A percentile compares a stretch with the other conserved stretches of the same genome.
Conservation (phyloP, 2,888 invertebrate genomes). For the Chrysolina americana region DNA sequence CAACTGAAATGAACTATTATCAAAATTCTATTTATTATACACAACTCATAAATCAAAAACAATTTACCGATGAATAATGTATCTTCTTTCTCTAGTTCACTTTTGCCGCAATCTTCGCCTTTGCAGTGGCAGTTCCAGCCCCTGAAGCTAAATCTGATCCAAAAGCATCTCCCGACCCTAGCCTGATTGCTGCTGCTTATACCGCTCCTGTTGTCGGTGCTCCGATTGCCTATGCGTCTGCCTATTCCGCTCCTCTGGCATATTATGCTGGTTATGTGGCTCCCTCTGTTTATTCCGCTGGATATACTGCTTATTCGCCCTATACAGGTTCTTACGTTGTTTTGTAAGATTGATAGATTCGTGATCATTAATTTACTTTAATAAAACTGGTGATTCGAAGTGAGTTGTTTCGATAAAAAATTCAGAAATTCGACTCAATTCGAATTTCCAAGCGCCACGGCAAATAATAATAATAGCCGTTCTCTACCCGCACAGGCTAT, state of each 20-base stretch:
- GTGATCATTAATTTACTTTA: neutral
- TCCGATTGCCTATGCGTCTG: conserved; percentile 24
- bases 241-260: conserved; percentile 41
- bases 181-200: conserved; percentile 35
- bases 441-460: no score
- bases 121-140: conserved; percentile 42
- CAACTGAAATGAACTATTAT: no score
- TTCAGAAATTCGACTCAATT: no score
- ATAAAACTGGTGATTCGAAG: neutral
- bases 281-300: conserved; percentile 45
- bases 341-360: conserved; percentile 32
- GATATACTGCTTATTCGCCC: conserved; percentile 44
- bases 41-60: no score
- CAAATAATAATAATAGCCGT: no score
- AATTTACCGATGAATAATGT: no score
- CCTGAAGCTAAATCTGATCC: conserved; percentile 30
- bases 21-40: no score
- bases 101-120: conserved; percentile 41
- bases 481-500: no score
- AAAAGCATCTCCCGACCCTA: conserved; percentile 18
- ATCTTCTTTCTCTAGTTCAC: conserved; percentile 39
- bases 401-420: no score
- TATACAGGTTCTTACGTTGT: conserved; percentile 45
- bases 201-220: conserved; percentile 30
- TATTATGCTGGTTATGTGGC: conserved; percentile 41